phyloP scores from a whole-genome alignment of 2,888 invertebrate genomes.

The Theodoxus fluviatilis region DNA sequence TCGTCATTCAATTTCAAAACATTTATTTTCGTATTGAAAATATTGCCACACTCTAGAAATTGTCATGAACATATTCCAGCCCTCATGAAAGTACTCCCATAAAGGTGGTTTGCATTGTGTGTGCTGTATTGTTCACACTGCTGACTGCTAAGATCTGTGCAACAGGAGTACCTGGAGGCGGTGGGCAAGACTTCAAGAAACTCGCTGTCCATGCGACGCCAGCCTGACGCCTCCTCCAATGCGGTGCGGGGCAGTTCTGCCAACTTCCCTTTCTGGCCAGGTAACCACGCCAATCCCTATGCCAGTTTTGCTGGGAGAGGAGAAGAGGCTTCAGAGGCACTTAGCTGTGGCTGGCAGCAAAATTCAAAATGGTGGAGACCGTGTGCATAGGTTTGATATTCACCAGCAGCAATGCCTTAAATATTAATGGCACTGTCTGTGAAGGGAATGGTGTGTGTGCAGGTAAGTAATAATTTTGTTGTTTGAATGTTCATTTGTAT shows the following conservation, averaged over 20 bases:
- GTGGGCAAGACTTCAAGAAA: conserved; percentile 76
- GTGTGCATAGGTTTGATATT: too few relatives aligned
- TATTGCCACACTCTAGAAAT: too few relatives aligned
- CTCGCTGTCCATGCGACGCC: conserved; percentile 81
- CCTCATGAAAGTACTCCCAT: too few relatives aligned
- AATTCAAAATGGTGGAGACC: too few relatives aligned
- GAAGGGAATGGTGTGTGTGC: too few relatives aligned
- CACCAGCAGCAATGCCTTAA: neutral
- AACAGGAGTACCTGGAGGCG: conserved; percentile 63
- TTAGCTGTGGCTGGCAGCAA: too few relatives aligned
- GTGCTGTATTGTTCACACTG: neutral
- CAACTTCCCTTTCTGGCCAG: conserved; percentile 88
- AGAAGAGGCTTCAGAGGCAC: too few relatives aligned
- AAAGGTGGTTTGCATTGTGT: neutral
- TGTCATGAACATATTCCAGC: too few relatives aligned
- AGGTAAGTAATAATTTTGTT: too few relatives aligned
- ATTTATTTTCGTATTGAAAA: neutral
- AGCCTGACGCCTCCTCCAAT: conserved; percentile 76
- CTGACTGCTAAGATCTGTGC: neutral
- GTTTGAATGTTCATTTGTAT: too few relatives aligned
- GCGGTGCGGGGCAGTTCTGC: conserved; percentile 79
- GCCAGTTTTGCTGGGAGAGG: too few relatives aligned
- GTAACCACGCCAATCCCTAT: conserved; percentile 64
- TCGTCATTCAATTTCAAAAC: too few relatives aligned
- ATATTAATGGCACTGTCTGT: neutral